Evolutionary conservation across 2,888 invertebrate species (phyloP).

Genomic region (Anthrax anthrax): DNA sequence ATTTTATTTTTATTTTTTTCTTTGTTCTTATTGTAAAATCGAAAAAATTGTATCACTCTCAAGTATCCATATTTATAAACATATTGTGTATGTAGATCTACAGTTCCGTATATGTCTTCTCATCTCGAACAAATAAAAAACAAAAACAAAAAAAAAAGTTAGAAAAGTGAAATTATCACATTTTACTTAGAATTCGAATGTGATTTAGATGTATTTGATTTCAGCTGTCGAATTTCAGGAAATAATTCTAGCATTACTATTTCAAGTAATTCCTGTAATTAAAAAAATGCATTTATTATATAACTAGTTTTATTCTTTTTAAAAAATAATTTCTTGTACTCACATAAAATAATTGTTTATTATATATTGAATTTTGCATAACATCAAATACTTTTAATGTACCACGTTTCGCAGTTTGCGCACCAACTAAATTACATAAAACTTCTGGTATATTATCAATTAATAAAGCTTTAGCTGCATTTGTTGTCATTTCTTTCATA

Average conservation of each 20-base stretch:
- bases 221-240: slow-evolving; percentile 48
- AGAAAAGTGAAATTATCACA: no score
- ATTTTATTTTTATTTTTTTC: no score
- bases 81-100: no score
- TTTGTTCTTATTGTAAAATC: no score
- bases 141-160: no score
- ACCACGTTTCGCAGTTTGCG: slow-evolving; percentile 69
- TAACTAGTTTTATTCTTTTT: slow-evolving; percentile 2
- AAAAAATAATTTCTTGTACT: slow-evolving; percentile 31
- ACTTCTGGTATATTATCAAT: slow-evolving; percentile 63
- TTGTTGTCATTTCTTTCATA: slow-evolving; percentile 52
- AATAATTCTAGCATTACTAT: slow-evolving; percentile 51
- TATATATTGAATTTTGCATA: slow-evolving; percentile 68
- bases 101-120: no score
- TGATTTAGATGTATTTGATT: slow-evolving; percentile 13
- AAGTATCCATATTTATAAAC: no score
- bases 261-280: slow-evolving; percentile 49
- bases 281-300: slow-evolving; percentile 1
- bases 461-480: slow-evolving; percentile 44
- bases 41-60: no score
- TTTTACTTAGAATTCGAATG: slow-evolving; percentile 4
- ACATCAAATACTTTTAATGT: slow-evolving; percentile 76
- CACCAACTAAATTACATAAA: slow-evolving; percentile 69
- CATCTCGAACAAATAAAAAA: no score
- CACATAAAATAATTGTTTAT: slow-evolving; percentile 84